Evolutionary conservation across 2,888 invertebrate genomes (phyloP).

Genomic region (Ophion ellenae): DNA sequence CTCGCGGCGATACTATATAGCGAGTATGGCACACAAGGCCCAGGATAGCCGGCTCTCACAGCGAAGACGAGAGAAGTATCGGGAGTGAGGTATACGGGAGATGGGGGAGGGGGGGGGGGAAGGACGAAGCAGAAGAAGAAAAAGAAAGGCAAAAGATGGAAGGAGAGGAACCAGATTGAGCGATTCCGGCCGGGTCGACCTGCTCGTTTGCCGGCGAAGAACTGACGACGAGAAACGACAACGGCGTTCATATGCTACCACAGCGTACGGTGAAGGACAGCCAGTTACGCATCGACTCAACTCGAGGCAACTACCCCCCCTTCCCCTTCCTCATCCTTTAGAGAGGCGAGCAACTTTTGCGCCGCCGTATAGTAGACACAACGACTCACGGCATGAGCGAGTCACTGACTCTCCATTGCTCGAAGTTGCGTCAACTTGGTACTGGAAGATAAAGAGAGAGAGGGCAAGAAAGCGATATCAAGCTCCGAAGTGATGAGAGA

Average conservation of each 20-base stretch:
- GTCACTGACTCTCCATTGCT: slow-evolving; percentile 40
- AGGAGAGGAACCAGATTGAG: slow-evolving; percentile 66
- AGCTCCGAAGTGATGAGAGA: slow-evolving; percentile 44
- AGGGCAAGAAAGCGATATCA: slow-evolving; percentile 28
- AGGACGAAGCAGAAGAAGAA: slow-evolving; percentile 28
- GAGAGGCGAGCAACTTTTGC: slow-evolving; percentile 53
- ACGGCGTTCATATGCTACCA: slow-evolving; percentile 51
- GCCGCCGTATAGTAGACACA: slow-evolving; percentile 37
- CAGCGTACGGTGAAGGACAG: slow-evolving; percentile 64
- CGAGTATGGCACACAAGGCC: slow-evolving; percentile 16
- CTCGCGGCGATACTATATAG: slow-evolving; percentile 10
- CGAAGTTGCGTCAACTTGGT: slow-evolving; percentile 35
- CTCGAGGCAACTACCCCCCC: slow-evolving; percentile 3
- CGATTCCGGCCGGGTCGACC: slow-evolving; percentile 62
- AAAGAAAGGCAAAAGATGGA: slow-evolving; percentile 46
- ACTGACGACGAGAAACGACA: slow-evolving; percentile 61
- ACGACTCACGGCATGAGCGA: slow-evolving; percentile 21
- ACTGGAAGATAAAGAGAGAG: neutral
- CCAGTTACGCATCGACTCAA: slow-evolving; percentile 63
- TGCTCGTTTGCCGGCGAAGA: slow-evolving; percentile 62
- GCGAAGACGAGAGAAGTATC: slow-evolving; percentile 54
- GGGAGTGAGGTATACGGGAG: slow-evolving; percentile 53
- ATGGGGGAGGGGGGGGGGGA: slow-evolving; percentile 34
- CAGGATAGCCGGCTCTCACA: neutral
- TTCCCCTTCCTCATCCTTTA: neutral